Evolutionary conservation across 2,113 vertebrate species (phyloP).

Genomic region (Dermatemys mawii): DNA sequence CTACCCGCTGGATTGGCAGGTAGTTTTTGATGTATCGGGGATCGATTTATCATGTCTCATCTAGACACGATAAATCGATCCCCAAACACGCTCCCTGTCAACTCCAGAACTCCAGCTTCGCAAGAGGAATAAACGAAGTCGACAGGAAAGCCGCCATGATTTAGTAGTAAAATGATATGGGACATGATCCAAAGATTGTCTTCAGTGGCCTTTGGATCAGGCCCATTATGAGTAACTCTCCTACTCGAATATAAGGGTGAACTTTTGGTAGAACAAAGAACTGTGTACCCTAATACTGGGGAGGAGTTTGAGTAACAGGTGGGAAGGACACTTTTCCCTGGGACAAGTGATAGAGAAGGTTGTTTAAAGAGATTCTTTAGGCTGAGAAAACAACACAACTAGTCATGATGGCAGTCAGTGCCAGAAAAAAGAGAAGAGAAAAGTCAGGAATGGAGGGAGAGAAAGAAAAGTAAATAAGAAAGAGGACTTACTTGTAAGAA

Average conservation of each 20-base stretch:
- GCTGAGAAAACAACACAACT: neutral
- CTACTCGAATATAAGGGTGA: rapidly evolving
- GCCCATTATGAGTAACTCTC: neutral
- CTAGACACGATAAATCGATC: too few relatives aligned
- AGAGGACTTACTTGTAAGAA: conserved; percentile 50
- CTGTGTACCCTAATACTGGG: neutral
- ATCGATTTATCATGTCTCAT: too few relatives aligned
- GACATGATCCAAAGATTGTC: rapidly evolving
- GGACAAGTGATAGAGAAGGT: neutral
- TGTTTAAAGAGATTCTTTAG: neutral
- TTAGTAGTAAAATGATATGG: neutral
- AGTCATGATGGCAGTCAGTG: neutral
- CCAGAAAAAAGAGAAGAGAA: neutral
- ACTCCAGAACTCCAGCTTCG: too few relatives aligned
- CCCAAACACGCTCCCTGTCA: too few relatives aligned
- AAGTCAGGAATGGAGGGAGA: neutral
- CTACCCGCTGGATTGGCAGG: too few relatives aligned
- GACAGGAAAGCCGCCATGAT: too few relatives aligned
- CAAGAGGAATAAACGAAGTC: too few relatives aligned
- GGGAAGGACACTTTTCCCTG: neutral
- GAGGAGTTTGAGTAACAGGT: neutral
- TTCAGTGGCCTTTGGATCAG: neutral
- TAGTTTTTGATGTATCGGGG: too few relatives aligned
- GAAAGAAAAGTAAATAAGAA: neutral
- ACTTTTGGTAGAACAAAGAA: neutral